Percentiles rank a stretch among this genome's conserved stretches.
These are phyloP conservation scores for Helicoverpa zea DNA, from an alignment of 1,140 invertebrate species.

Conservation along the genomic window DNA sequence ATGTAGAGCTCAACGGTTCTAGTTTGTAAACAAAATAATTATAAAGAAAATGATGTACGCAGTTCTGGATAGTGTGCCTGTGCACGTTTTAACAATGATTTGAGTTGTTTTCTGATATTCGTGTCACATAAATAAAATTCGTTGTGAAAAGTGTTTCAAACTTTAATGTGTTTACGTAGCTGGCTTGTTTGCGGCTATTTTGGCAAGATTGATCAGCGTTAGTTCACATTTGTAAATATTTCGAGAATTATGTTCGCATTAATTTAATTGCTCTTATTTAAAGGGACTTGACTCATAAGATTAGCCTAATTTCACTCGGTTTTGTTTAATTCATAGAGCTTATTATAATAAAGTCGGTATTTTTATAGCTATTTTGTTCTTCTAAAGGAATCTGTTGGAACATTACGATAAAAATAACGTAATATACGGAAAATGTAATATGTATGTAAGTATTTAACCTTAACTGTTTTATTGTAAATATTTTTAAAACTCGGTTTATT, in stretches of 20 bases:
- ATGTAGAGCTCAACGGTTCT: neutral
- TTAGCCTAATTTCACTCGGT: neutral
- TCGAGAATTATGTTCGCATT: neutral
- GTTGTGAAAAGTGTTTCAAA: constrained; percentile 1
- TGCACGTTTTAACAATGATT: neutral
- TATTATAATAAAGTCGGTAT: constrained; percentile 15
- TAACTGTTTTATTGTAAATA: neutral
- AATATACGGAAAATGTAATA: neutral
- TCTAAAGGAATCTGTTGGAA: neutral
- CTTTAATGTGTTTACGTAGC: neutral
- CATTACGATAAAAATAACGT: neutral
- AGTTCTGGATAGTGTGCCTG: neutral
- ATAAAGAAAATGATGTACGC: constrained; percentile 1
- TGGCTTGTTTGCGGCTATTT: neutral
- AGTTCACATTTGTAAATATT: neutral
- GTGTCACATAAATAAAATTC: constrained; percentile 5
- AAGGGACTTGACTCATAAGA: constrained; percentile 1
- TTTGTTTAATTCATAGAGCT: constrained; percentile 3
- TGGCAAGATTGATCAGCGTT: neutral
- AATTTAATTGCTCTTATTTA: neutral
- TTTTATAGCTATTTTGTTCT: neutral
- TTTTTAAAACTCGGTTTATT: neutral
- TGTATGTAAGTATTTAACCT: neutral
- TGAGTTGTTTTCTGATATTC: no score
- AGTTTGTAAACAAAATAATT: constrained; percentile 9